Evolutionary conservation across 2,797 vertebrate genomes (phyloP), one percentile per base, ranked within the genome.

Genomic region (Megalops cyprinoides): DNA sequence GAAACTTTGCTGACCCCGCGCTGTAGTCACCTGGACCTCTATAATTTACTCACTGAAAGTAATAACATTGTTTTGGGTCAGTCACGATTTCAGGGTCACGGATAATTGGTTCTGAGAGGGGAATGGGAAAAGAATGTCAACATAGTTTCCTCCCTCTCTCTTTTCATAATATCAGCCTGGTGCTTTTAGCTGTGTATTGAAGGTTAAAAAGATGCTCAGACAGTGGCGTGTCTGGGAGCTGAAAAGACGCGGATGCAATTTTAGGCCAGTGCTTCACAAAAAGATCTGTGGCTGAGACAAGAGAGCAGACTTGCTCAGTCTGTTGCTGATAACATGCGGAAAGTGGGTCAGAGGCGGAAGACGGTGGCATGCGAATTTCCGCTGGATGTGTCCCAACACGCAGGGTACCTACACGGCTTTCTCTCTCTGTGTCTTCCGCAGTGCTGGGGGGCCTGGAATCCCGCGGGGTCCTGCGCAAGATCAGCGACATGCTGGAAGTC

Each of bases 401-500:
- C 39, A 1, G 2, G 8, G 23, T 48, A 37, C 44, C 46, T 51
- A 15, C 77, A 49, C 31, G 23, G 37, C 25, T 49, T 15, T 53
- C 5, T n/a, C n/a, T 67, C 8, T 69, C 39, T 55, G 39, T 3
- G 0, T 75, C 23, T 42, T 28, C 48, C 46, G 37, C 92, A 98
- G 97, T 97, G 94, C 92, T 95, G 88, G 96, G 96, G 0, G 91
- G 95, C 0, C 89, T 96, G 74, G 97, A 98, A 92, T 97, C 97
- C 79, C 96, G 97, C 0, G 95, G 97, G 0, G 92, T 96, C 87
- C 94, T 98, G 85, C 94, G 96, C 80, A 95, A 96, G 89, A 98
- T 98, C 95, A 97, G 95, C 18, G 97, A 98, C 91, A 96, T 98
- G 94, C 88, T 98, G 93, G 97, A 98, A 93, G 91, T 97, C 91